Evolutionary conservation across 2,113 vertebrate genomes (phyloP), one percentile per base, ranked within the genome.

Genomic region (Grus americana): DNA sequence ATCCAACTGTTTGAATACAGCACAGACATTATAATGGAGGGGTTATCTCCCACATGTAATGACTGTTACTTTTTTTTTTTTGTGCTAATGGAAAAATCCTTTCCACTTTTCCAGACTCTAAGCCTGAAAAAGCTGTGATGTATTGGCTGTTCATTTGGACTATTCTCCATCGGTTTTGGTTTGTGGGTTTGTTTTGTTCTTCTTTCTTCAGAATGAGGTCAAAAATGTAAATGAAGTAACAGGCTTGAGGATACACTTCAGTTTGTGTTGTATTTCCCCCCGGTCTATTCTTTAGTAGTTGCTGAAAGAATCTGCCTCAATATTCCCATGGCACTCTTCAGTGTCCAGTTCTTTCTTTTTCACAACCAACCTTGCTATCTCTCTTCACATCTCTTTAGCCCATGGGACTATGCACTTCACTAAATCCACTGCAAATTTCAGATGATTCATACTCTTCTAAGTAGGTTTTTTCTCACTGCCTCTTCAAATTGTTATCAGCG

Each of bases 321-420:
- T 94, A 92, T 92, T 96, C 84, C 92, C 82, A 29, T 68, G 55
- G 29, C 24, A 67, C 72, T 72, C 34, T 72, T 92, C 49, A n/a
- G 40, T 91, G 80, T 95, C 93, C 74, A 34, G 20, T 50, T 84
- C 57, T 90, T 96, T 88, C 42, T 74, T 88, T 96, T 91, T 88
- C 71, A 65, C 67, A 65, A 59, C 76, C 79, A 90, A 44, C 85
- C 44, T 92, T 67, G 32, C 38, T 92, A 10, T 55, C 75, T 93
- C 72, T 92, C 23, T 78, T 94, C 63, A 61, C 75, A 59, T 93
- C 68, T 78, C 52, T 79, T 58, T 66, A 83, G 68, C 91, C 62
- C 79, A 44, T 75, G 94, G 71, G 84, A 92, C 57, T 72, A 6
- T 62, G 49, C 82, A 61, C 63, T 66, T 92, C 49, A 44, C 58